Base-by-base conservation (phyloP, 2,888 invertebrate species). In the Meghimatium bilineatum region DNA sequence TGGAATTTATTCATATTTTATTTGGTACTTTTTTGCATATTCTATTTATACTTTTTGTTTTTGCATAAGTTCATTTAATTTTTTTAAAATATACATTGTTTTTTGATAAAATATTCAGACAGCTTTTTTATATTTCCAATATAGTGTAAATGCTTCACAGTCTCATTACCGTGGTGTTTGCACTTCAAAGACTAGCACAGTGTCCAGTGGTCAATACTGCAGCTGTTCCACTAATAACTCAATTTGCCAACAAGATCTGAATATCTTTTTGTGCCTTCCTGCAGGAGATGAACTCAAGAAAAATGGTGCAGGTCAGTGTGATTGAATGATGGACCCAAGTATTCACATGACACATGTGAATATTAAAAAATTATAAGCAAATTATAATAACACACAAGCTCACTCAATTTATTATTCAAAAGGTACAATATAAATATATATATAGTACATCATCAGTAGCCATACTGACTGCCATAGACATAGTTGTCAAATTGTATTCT, bases 121-220 rank as follows among this genome's bases (percentile, higher is more conserved):
- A 44, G 12, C 44, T 8, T 5, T 63, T 63, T n/a, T 63, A n/a
- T 56, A n/a, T 20, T 69, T 49, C 23, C 26, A n/a, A 17, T 38
- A 26, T 71, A 84, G 84, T 26, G 84, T 84, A 20, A 80, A 84
- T 63, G 44, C 66, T 23, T 34, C 71, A 26, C 23, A 38, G 56
- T 76, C 84, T 20, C 84, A 84, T 63, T 84, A 80, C 56, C 67
- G 77, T 6, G 84, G 84, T 38, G 32, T 84, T 56, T 84, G 84
- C 80, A 49, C 74, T 26, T 56, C 72, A 34, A 60, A 77, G 2
- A 36, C 12, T 29, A 36, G 1, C 17, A n/a, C 44, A 20, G 20
- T 23, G 14, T 49, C 32, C 8, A 36, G 14, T 60, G 20, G 6
- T 71, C 67, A 75, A 10, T 82, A 60, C 69, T 82, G 82, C 20